These are phyloP conservation scores for Heliconius hortense DNA, from an alignment of 2,888 invertebrate genomes.

Conservation along the genomic window DNA sequence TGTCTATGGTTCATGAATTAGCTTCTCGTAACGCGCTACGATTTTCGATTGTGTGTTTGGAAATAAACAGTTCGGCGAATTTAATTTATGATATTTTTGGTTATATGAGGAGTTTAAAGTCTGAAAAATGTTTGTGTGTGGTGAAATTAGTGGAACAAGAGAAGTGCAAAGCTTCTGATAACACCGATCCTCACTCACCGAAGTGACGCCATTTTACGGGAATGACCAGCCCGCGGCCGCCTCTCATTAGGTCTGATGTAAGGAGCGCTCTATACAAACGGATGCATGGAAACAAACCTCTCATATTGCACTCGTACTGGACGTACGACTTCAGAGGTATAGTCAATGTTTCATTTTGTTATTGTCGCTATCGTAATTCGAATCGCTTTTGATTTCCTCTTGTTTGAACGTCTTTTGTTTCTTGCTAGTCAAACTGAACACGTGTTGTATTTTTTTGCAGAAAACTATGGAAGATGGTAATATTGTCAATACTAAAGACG, in stretches of 20 bases:
- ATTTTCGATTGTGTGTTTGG: slow-evolving; percentile 76
- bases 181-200: slow-evolving; percentile 76
- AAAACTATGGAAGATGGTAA: slow-evolving; percentile 83
- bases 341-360: slow-evolving; percentile 54
- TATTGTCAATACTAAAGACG: slow-evolving; percentile 70
- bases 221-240: slow-evolving; percentile 82
- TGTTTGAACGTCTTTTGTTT: slow-evolving; percentile 79
- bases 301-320: slow-evolving; percentile 79
- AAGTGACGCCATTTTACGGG: slow-evolving; percentile 83
- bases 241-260: slow-evolving; percentile 78
- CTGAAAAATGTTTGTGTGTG: slow-evolving; percentile 63
- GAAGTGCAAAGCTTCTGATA: slow-evolving; percentile 68
- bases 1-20: slow-evolving; percentile 76
- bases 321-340: slow-evolving; percentile 80
- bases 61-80: slow-evolving; percentile 71
- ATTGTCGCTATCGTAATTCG: slow-evolving; percentile 63
- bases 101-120: slow-evolving; percentile 54
- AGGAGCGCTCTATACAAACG: slow-evolving; percentile 74
- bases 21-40: slow-evolving; percentile 75
- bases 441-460: slow-evolving; percentile 72
- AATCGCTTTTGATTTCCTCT: slow-evolving; percentile 71
- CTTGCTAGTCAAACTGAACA: slow-evolving; percentile 65
- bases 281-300: slow-evolving; percentile 78
- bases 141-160: slow-evolving; percentile 59
- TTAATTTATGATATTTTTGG: slow-evolving; percentile 59